Evolutionary conservation across 1,140 invertebrate species (phyloP).

Genomic region (Brachionus manjavacas): DNA sequence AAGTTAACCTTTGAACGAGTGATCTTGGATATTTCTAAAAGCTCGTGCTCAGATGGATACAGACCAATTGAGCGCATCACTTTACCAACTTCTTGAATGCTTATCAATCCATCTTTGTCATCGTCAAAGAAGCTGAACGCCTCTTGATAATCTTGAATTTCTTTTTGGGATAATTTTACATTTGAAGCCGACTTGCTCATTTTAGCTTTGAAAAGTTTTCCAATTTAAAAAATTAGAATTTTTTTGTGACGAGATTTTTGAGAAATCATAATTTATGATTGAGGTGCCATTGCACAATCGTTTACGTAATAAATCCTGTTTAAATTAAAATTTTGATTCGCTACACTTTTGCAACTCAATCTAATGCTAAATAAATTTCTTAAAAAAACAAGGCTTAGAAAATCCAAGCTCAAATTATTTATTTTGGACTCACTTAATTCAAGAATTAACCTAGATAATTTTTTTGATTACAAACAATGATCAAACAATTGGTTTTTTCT

Average conservation of each 20-base stretch:
- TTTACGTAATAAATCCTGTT: not conserved
- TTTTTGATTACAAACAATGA: not conserved
- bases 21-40: not conserved
- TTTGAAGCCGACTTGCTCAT: slow-evolving; percentile 1
- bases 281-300: not conserved
- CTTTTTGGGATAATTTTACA: not conserved
- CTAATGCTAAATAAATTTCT: not conserved
- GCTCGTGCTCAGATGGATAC: slow-evolving; percentile 18
- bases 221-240: not conserved
- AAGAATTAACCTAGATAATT: not conserved
- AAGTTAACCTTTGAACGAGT: slow-evolving; percentile 26
- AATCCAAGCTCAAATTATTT: not conserved
- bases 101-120: slow-evolving; percentile 16
- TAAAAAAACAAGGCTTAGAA: not conserved
- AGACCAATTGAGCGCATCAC: slow-evolving; percentile 33
- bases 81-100: slow-evolving; percentile 28
- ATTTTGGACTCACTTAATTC: not conserved
- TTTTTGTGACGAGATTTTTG: not conserved
- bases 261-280: not conserved
- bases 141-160: slow-evolving; percentile 37
- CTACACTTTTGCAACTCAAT: not conserved
- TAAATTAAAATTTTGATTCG: not conserved
- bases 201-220: not conserved
- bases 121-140: slow-evolving; percentile 35
- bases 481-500: not conserved